Evolutionary conservation across 2,888 invertebrate species (phyloP).

Genomic region (Gari tellinella): DNA sequence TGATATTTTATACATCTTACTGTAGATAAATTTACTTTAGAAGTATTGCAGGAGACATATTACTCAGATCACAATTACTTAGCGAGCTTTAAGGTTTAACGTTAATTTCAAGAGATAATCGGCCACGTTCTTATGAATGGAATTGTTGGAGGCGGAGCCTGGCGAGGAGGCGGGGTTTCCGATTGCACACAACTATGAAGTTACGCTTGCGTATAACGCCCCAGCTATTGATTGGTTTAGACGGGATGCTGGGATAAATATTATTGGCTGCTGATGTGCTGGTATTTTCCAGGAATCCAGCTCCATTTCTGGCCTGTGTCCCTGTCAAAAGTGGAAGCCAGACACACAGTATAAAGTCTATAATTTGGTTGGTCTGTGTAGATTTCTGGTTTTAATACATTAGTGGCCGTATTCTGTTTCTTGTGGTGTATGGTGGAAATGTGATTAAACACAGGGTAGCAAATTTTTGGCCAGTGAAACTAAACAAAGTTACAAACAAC

Average conservation of each 20-base stretch:
- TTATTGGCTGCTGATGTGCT: conserved; percentile 55
- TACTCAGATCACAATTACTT: too few relatives aligned
- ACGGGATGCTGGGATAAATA: conserved; percentile 40
- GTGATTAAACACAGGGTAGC: conserved; percentile 60
- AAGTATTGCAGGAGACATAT: too few relatives aligned
- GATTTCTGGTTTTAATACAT: conserved; percentile 62
- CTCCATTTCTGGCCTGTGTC: conserved; percentile 53
- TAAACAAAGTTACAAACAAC: conserved; percentile 58
- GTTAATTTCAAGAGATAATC: too few relatives aligned
- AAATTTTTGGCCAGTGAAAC: conserved; percentile 55
- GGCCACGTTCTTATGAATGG: conserved; percentile 1
- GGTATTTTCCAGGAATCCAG: conserved; percentile 38
- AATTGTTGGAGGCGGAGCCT: conserved; percentile 19
- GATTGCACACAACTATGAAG: not conserved
- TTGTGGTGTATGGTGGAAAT: conserved; percentile 1
- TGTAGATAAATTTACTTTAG: too few relatives aligned
- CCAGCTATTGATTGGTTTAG: conserved; percentile 39
- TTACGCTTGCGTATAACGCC: conserved; percentile 19
- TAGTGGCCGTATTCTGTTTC: conserved; percentile 56
- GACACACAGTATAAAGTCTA: conserved; percentile 53
- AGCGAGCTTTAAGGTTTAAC: too few relatives aligned
- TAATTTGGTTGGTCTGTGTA: conserved; percentile 58
- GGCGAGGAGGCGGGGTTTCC: conserved; percentile 14
- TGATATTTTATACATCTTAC: too few relatives aligned
- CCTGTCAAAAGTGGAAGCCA: conserved; percentile 33